These are phyloP conservation scores for Pipistrellus pipistrellus DNA, from an alignment of 2,797 vertebrate species.

Conservation along the genomic window DNA sequence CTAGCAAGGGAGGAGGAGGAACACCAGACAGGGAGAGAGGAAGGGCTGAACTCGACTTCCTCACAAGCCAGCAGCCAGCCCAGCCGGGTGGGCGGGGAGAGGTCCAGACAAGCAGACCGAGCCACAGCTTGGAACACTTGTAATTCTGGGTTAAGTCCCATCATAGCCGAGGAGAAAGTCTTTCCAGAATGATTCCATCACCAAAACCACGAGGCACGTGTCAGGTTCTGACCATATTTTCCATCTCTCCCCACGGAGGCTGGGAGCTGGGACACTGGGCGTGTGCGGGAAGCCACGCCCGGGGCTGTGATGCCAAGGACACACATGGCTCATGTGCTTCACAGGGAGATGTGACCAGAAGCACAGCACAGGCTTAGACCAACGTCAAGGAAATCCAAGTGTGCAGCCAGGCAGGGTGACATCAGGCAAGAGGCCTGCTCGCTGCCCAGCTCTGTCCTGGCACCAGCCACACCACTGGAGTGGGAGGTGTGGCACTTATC, in stretches of 20 bases:
- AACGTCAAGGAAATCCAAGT: neutral
- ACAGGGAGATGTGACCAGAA: neutral
- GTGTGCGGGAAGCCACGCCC: neutral
- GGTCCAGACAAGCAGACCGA: neutral
- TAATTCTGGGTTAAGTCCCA: constrained; percentile 28
- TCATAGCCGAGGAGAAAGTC: neutral
- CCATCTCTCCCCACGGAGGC: neutral
- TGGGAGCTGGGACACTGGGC: neutral
- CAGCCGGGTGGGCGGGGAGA: neutral
- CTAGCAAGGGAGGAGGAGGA: neutral
- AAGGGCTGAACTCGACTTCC: neutral
- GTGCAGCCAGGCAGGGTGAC: neutral
- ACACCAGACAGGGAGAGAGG: neutral
- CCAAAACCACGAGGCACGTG: neutral
- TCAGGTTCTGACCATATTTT: constrained; percentile 23
- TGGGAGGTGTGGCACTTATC: neutral
- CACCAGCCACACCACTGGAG: neutral
- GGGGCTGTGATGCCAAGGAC: neutral
- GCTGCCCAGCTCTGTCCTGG: neutral
- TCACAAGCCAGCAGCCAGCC: neutral
- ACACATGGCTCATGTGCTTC: neutral
- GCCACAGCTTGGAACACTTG: neutral
- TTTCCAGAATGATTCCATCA: neutral
- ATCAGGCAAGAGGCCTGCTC: neutral
- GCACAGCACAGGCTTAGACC: neutral